These are phyloP conservation scores for Neoascia interrupta DNA, from an alignment of 2,888 invertebrate genomes.

Conservation along the genomic window DNA sequence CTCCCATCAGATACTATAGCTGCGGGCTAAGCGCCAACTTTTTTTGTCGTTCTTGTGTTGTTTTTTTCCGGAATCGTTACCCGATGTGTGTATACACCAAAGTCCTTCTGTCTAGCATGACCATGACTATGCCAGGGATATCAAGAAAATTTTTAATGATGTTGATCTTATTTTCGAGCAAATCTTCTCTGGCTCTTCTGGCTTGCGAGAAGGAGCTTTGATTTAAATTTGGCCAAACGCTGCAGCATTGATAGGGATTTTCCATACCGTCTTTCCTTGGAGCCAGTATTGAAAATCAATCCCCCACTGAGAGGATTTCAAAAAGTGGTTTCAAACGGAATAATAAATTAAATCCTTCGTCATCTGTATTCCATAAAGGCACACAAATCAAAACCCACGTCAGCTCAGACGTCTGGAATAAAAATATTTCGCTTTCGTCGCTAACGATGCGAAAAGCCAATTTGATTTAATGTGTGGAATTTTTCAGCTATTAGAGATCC, in stretches of 20 bases:
- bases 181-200: too few species aligned
- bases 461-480: constrained; percentile 36
- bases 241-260: background rate
- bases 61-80: constrained; percentile 9
- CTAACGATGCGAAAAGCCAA: constrained; percentile 61
- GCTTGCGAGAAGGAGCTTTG: too few species aligned
- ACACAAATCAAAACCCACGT: constrained; percentile 43
- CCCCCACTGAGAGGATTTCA: background rate
- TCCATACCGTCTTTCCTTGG: too few species aligned
- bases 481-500: constrained; percentile 61
- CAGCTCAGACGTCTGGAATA: constrained; percentile 23
- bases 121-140: constrained; percentile 26
- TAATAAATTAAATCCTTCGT: constrained; percentile 19
- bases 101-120: constrained; percentile 43
- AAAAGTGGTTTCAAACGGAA: background rate
- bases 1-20: constrained; percentile 7
- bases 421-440: constrained; percentile 42
- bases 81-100: background rate
- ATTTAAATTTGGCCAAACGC: too few species aligned
- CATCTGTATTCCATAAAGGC: background rate
- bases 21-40: constrained; percentile 44
- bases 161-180: constrained; percentile 10
- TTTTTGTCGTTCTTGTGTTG: background rate
- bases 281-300: constrained; percentile 5
- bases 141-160: constrained; percentile 3